Conservation (phyloP, 2,113 vertebrate species). For the Anguilla japonica region DNA sequence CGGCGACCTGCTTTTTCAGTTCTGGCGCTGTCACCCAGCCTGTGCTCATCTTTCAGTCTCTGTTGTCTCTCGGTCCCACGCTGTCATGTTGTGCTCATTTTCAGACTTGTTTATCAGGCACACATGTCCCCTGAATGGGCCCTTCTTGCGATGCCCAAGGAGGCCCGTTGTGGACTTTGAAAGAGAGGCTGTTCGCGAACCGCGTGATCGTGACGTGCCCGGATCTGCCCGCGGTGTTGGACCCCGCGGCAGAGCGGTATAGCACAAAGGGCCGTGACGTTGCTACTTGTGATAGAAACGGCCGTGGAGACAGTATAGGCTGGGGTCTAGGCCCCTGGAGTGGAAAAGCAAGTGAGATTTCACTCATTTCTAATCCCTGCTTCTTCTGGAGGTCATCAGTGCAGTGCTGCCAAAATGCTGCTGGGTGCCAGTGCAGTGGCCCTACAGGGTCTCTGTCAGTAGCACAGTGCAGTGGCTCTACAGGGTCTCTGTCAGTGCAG, state of each 20-base stretch:
- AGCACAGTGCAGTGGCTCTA: neutral
- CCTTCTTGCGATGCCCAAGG: neutral
- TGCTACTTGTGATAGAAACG: neutral
- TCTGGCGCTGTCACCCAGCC: neutral
- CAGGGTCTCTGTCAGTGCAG: neutral
- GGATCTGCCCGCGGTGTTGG: neutral
- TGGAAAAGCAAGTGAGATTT: conserved; percentile 64
- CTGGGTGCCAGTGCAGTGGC: conserved; percentile 26
- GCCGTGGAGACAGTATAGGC: neutral
- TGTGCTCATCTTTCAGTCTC: neutral
- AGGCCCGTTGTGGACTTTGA: neutral
- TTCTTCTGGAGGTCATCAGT: conserved; percentile 59
- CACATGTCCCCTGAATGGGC: neutral
- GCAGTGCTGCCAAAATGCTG: conserved; percentile 45
- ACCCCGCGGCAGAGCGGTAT: neutral
- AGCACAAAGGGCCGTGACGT: neutral
- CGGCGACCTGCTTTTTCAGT: neutral
- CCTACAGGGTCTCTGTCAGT: neutral
- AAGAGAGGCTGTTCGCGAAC: neutral
- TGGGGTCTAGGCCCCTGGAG: conserved; percentile 14
- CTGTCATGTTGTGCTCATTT: neutral
- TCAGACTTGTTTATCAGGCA: neutral
- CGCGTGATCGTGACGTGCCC: neutral
- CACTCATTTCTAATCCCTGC: conserved; percentile 68
- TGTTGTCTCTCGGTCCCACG: neutral